Base-by-base conservation (phyloP, 2,113 vertebrate genomes). In the Sylvietta virens region DNA sequence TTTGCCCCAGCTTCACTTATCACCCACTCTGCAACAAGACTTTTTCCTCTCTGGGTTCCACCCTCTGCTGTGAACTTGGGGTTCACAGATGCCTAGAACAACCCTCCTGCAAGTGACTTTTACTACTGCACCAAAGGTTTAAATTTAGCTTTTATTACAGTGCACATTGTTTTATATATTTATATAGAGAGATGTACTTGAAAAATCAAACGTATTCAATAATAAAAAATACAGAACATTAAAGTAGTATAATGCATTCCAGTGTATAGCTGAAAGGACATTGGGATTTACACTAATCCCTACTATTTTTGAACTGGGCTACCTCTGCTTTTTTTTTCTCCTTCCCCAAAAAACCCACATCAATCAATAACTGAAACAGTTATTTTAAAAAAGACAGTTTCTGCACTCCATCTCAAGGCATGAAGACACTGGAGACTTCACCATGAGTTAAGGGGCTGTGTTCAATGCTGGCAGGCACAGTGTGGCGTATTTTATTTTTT, bases 151-250 rank as follows among this genome's bases (percentile, higher is more conserved):
- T 97, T 98, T 98, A 98, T 98, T 98, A 98, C 98, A 98, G 97
- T 98, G 98, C 97, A 98, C 96, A 18, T 97, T 97, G 80, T 97
- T 96, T 96, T 95, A 96, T 97, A 97, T 97, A 98, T 97, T 97
- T 97, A 97, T 98, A 96, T 96, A 98, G 79, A 98, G 97, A 97
- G 95, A 98, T 98, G 97, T 98, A 98, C 82, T 97, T 98, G 98
- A 98, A 98, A 98, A 98, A 98, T 96, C 98, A 98, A 98, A 98
- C 97, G 97, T 98, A 98, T 98, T 97, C 98, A 98, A 98, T 97
- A 98, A 98, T 98, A 98, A 98, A 98, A 98, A 98, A 98, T 98
- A 98, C 98, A 98, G 98, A 97, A 98, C 98, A 94, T 97, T 94
- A 96, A 98, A 98, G 98, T 98, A 98, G 98, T 98, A 98, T 98